Evolutionary conservation across 2,888 invertebrate genomes (phyloP).

Genomic region (Crocallis elinguaria): DNA sequence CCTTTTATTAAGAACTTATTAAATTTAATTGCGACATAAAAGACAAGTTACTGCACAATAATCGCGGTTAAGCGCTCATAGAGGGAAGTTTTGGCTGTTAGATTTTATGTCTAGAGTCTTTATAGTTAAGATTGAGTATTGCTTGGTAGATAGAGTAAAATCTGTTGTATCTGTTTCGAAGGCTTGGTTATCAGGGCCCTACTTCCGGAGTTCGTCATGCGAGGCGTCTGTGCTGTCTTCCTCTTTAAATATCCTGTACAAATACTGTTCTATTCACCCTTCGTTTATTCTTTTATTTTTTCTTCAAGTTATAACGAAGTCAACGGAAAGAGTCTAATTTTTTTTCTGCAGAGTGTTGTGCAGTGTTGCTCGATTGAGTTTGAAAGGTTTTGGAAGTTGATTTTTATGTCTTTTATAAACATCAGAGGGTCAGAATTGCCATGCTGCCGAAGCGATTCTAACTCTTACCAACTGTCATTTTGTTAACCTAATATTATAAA

Average conservation of each 20-base stretch:
- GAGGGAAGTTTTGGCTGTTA: conserved; percentile 1
- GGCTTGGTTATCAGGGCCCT: conserved; percentile 24
- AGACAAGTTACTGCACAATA: conserved; percentile 40
- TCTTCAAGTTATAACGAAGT: conserved; percentile 17
- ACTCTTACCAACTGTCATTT: too few relatives aligned
- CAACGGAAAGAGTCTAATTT: conserved; percentile 13
- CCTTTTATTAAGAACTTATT: conserved; percentile 44
- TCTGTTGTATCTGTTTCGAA: conserved; percentile 11
- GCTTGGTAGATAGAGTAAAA: background rate
- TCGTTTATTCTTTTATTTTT: conserved; percentile 22
- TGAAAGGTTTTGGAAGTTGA: too few relatives aligned
- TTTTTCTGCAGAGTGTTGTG: background rate
- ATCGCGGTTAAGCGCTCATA: conserved; percentile 26
- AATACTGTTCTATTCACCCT: conserved; percentile 35
- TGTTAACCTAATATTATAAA: too few relatives aligned
- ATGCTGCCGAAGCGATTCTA: too few relatives aligned
- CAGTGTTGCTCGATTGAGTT: background rate
- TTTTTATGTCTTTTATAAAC: too few relatives aligned
- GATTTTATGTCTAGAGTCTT: conserved; percentile 15
- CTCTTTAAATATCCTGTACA: conserved; percentile 48
- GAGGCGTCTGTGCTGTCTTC: conserved; percentile 43
- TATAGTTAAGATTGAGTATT: conserved; percentile 4
- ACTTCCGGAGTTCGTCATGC: conserved; percentile 42
- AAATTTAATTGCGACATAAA: conserved; percentile 45
- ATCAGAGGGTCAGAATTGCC: too few relatives aligned